Evolutionary conservation across 2,888 invertebrate species (phyloP), one percentile per base, ranked within the genome.

Genomic region (Toxonevra muliebris): DNA sequence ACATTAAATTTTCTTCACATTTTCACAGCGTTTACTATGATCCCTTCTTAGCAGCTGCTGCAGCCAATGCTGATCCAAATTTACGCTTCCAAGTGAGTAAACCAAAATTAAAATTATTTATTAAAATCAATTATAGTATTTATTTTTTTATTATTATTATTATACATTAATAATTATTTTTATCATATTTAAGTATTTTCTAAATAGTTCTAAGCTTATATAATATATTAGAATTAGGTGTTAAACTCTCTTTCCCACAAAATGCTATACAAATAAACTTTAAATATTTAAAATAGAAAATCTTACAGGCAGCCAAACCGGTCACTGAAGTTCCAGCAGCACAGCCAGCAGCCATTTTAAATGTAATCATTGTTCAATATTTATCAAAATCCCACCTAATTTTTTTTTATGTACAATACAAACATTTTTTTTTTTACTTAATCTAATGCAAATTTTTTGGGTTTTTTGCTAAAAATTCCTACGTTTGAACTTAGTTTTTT

Each of bases 41-140:
- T 89, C 96, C 95, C 81, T 95, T 96, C 90, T 88, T 97, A 88
- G 95, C 95, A 76, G 94, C 94, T 77, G 94, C 94, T 74, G 91
- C 91, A 79, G 93, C 93, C 75, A 88, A 79, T 79, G 92, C 93
- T 80, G 95, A 95, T 88, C 92, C 93, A 76, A 93, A 92, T 88
- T 94, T 94, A 88, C 92, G 95, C 88, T 89, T 95, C 81, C 95
- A 95, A 93, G 95, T 95, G 89, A 90, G 88, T 77, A 50, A 20
- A 30, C 15, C 53, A 41, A 54, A 43, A 17, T 15, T 30, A 30
- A 30, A 30, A 61, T 61, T 61, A 66, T 64, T 53, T 71, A 15
- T 69, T 54, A 61, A 19, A 17, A 12, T 17, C 20, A 53, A 40
- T 48, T 66, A 30, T 61, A 57, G 20, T 58, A 15, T 54, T 53